Conservation (phyloP, 2,113 vertebrate species). For the Corythaixoides concolor region DNA sequence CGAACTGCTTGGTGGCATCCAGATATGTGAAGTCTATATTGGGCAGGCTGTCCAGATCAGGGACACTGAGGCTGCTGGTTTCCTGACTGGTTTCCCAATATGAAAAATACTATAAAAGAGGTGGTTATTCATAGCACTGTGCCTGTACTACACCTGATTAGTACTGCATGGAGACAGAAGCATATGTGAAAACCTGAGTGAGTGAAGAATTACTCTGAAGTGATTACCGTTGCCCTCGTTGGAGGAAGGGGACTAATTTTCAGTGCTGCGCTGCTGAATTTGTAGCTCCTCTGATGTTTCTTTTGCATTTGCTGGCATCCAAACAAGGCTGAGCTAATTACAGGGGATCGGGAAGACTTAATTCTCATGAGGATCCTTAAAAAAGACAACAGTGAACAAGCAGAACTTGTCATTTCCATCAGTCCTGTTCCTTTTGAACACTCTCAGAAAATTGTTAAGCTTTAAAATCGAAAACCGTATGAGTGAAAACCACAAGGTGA, state of each 20-base stretch:
- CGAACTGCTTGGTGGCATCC: neutral
- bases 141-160: neutral
- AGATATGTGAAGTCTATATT: neutral
- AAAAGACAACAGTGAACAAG: neutral
- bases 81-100: neutral
- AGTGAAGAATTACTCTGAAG: neutral
- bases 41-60: neutral
- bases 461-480: neutral
- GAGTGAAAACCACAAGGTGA: neutral
- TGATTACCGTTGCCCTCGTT: neutral
- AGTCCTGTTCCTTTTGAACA: neutral
- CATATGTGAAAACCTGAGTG: neutral
- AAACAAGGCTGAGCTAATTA: neutral
- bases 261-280: neutral
- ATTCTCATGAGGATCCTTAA: neutral
- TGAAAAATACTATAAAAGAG: neutral
- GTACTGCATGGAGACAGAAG: neutral
- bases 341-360: neutral
- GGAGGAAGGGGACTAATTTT: neutral
- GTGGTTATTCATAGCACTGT: neutral
- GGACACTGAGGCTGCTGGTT: neutral
- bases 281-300: neutral
- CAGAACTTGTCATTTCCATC: neutral
- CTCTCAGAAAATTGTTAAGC: neutral
- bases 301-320: neutral